These are phyloP conservation scores for Drosophila sordidapex DNA, from an alignment of 2,888 invertebrate genomes.

Conservation along the genomic window DNA sequence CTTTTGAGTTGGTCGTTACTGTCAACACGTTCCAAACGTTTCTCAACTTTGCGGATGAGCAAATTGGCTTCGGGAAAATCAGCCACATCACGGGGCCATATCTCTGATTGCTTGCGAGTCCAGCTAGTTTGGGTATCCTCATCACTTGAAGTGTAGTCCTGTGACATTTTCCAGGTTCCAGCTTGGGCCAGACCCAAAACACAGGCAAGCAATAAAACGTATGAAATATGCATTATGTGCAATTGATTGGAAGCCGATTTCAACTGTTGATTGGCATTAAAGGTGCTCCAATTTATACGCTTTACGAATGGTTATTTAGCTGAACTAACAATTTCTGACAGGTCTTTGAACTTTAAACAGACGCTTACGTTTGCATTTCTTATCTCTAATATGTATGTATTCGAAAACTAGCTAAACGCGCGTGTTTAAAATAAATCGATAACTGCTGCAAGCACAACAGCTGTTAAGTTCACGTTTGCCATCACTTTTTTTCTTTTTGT, in stretches of 20 bases:
- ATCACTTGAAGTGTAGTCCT: constrained; percentile 19
- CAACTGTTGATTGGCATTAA: constrained; percentile 3
- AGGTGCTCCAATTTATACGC: constrained; percentile 33
- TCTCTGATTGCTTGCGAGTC: constrained; percentile 35
- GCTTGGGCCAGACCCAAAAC: constrained; percentile 44
- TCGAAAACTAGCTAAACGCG: constrained; percentile 28
- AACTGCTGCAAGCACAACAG: constrained; percentile 9
- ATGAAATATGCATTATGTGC: constrained; percentile 32
- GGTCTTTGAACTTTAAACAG: constrained; percentile 26
- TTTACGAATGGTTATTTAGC: constrained; percentile 11
- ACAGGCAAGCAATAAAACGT: constrained; percentile 31
- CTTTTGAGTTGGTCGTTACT: constrained; percentile 16
- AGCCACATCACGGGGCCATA: constrained; percentile 66
- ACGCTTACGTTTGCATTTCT: constrained; percentile 18
- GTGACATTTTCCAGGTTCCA: constrained; percentile 22
- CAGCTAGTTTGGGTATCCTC: constrained; percentile 34
- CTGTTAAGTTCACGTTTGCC: constrained; percentile 9
- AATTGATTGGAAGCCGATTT: not conserved
- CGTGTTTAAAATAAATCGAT: constrained; percentile 35
- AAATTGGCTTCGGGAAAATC: constrained; percentile 52
- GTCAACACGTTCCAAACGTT: constrained; percentile 51
- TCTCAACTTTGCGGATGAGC: constrained; percentile 67
- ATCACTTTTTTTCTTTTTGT: constrained; percentile 6
- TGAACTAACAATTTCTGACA: constrained; percentile 11
- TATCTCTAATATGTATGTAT: constrained; percentile 2